Base-by-base conservation (phyloP, 2,888 invertebrate genomes). In the Tortricodes alternella region DNA sequence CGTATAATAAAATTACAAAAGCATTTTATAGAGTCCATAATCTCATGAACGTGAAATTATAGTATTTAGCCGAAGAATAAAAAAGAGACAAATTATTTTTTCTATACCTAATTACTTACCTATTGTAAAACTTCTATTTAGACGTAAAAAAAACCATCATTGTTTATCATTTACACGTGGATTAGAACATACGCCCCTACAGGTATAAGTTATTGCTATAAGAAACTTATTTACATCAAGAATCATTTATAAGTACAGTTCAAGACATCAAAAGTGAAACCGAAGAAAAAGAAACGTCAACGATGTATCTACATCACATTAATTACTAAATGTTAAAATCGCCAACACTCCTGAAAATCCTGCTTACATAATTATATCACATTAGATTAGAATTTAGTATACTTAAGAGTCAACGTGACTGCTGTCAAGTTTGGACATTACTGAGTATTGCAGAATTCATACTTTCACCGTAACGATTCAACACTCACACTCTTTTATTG, bases 301-400 rank as follows among this genome's bases (percentile, higher is more conserved):
- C 66, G 58, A 58, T 55, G 50, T 57, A 58, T 63, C 64, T 67
- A 68, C 37, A 55, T 34, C 48, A 43, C 43, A 35, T 37, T 38
- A 43, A 27, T 3, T 32, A 35, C 58, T 61, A 52, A 34, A 13
- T 41, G 27, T 44, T 44, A 53, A 70, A 71, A 67, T 60, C 64
- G 59, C 70, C 67, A 79, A 79, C 73, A 68, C 74, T 65, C 62
- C 74, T 80, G 80, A 70, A 69, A 67, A 72, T 68, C 78, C 76
- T 68, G 62, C 78, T 80, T 83, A 81, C 62, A 70, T 35, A 32
- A 58, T 32, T 58, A 81, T 89, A 89, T 89, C 89, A 89, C 88
- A 89, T 84, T 82, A 85, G 66, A 78, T 89, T 89, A 89, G 88
- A 89, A 88, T 89, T 65, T 86, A 85, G 86, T 87, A 85, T 80